phyloP scores from a whole-genome alignment of 2,797 vertebrate species.

The Cygnus olor region DNA sequence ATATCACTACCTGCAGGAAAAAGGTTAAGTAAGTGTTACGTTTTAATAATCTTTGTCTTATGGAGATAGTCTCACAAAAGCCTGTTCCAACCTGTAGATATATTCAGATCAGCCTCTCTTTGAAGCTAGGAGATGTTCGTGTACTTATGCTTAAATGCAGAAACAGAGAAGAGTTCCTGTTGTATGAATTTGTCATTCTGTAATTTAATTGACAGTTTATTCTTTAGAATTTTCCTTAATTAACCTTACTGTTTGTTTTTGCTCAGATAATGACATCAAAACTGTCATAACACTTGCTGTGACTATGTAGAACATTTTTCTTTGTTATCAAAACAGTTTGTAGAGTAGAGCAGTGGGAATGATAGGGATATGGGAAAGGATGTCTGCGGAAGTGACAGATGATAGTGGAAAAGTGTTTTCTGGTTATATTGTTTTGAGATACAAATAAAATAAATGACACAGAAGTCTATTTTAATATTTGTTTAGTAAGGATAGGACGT shows the following conservation, averaged over 20 bases:
- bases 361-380: neutral
- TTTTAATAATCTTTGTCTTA: neutral
- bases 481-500: neutral
- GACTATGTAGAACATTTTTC: neutral
- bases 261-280: neutral
- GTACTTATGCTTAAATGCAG: neutral
- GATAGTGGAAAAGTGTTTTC: neutral
- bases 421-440: neutral
- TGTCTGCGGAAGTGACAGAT: neutral
- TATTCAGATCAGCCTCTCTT: neutral
- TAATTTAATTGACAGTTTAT: neutral
- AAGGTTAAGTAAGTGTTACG: neutral
- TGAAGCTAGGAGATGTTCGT: no score
- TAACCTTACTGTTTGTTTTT: neutral
- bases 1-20: neutral
- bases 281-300: neutral
- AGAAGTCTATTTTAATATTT: neutral
- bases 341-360: neutral
- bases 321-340: neutral
- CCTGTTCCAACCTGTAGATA: no score
- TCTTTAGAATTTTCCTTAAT: neutral
- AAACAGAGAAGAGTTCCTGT: neutral
- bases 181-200: neutral
- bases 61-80: neutral
- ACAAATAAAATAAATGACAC: neutral